These are phyloP conservation scores for Epinotia ramella DNA, from an alignment of 2,888 invertebrate species.

Conservation along the genomic window DNA sequence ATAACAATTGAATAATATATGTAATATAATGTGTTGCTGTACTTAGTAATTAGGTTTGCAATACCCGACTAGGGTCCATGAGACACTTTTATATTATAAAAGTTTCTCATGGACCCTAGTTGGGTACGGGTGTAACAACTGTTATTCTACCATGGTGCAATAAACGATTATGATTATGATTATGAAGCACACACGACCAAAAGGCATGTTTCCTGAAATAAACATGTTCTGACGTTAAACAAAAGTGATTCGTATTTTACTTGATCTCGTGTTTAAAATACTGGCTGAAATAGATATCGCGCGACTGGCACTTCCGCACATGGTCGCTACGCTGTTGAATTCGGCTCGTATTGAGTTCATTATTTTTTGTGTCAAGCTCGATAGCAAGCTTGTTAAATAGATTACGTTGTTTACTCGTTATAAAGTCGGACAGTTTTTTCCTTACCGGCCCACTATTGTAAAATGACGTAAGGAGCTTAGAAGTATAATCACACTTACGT, in stretches of 20 bases:
- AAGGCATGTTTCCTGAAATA: too few species aligned
- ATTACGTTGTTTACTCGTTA: conserved; percentile 43
- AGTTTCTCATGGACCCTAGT: too few species aligned
- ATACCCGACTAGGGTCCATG: too few species aligned
- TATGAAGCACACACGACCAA: too few species aligned
- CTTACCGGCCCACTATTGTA: conserved; percentile 15
- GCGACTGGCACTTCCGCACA: conserved; percentile 56
- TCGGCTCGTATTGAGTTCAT: conserved; percentile 49
- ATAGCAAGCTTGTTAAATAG: conserved; percentile 47
- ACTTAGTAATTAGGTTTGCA: too few species aligned
- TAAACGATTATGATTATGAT: too few species aligned
- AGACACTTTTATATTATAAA: too few species aligned
- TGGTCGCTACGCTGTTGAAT: conserved; percentile 48
- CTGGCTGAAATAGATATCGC: background rate
- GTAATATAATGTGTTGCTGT: too few species aligned
- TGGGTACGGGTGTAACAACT: too few species aligned
- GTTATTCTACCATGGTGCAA: too few species aligned
- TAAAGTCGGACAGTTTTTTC: conserved; percentile 42
- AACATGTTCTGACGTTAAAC: too few species aligned
- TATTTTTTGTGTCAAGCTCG: conserved; percentile 53
- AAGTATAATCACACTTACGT: conserved; percentile 3
- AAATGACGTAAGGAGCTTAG: conserved; percentile 15
- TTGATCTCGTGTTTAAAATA: background rate
- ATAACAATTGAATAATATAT: too few species aligned
- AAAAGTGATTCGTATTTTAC: background rate